phyloP scores from a whole-genome alignment of 2,888 invertebrate genomes.

The Ectropis crepuscularia region DNA sequence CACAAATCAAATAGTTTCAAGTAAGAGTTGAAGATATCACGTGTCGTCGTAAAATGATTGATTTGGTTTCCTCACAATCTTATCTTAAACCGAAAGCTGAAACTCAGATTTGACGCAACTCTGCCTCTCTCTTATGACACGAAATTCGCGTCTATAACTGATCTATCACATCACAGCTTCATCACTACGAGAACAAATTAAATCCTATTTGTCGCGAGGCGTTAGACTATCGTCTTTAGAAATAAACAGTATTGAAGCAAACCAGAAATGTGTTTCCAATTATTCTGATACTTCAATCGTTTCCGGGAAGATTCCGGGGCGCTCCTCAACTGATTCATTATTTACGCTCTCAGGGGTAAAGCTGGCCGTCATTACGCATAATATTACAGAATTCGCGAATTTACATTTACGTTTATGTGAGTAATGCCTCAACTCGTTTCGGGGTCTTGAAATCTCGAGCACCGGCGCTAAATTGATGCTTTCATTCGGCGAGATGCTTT shows the following conservation, averaged over 20 bases:
- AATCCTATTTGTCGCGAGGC: too few relatives aligned
- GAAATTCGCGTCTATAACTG: too few relatives aligned
- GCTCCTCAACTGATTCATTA: slow-evolving; percentile 31
- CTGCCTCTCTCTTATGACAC: too few relatives aligned
- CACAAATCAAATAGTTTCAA: too few relatives aligned
- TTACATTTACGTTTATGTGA: slow-evolving; percentile 25
- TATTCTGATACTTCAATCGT: slow-evolving; percentile 6
- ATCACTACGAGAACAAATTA: too few relatives aligned
- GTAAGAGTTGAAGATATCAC: too few relatives aligned
- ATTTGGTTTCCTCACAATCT: too few relatives aligned
- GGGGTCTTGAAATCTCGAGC: slow-evolving; percentile 8
- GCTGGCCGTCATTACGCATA: slow-evolving; percentile 31
- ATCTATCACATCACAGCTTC: too few relatives aligned
- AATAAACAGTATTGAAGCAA: background rate
- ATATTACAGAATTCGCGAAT: slow-evolving; percentile 28
- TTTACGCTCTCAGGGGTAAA: slow-evolving; percentile 25
- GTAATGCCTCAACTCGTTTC: slow-evolving; percentile 25
- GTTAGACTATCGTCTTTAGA: background rate
- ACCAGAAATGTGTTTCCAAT: slow-evolving; percentile 5
- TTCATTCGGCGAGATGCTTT: slow-evolving; percentile 23
- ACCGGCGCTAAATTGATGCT: slow-evolving; percentile 29
- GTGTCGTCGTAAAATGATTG: too few relatives aligned
- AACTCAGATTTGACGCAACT: too few relatives aligned
- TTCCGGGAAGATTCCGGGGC: slow-evolving; percentile 9
- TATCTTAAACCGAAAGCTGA: too few relatives aligned